These are phyloP conservation scores for Poeciliopsis paucimaculata DNA, from an alignment of 2,797 vertebrate genomes.

Conservation along the genomic window DNA sequence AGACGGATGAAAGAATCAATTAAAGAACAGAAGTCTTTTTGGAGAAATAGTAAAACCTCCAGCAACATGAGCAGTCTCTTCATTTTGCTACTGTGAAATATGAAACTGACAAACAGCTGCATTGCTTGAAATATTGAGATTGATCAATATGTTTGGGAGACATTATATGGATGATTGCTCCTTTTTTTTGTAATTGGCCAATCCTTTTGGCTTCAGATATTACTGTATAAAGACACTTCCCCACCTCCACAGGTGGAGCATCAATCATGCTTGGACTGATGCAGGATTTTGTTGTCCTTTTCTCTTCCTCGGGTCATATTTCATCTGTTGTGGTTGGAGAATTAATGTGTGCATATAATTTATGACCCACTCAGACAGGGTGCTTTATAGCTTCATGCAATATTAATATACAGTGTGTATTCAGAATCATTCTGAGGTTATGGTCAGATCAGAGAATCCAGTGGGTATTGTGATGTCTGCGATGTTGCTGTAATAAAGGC, in stretches of 20 bases:
- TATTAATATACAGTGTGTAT: conserved; percentile 60
- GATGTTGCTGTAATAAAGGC: conserved; percentile 48
- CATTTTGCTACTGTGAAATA: background rate
- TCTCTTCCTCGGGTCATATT: conserved; percentile 37
- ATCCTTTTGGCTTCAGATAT: conserved; percentile 4
- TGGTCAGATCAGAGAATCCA: conserved; percentile 34
- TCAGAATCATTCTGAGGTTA: conserved; percentile 33
- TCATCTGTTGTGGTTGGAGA: conserved; percentile 36
- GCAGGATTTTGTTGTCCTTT: conserved; percentile 26
- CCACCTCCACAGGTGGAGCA: background rate
- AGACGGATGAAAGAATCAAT: conserved; percentile 2
- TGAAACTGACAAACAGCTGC: background rate
- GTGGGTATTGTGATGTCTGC: conserved; percentile 12
- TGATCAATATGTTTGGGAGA: background rate
- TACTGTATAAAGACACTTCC: conserved; percentile 4
- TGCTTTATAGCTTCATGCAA: conserved; percentile 61
- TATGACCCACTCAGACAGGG: conserved; percentile 55
- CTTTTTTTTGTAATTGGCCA: background rate
- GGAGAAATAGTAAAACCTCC: background rate
- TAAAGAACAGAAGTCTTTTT: background rate
- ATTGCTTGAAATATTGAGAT: background rate
- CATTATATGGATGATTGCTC: background rate
- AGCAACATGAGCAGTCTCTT: background rate
- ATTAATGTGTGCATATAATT: conserved; percentile 53
- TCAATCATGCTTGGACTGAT: conserved; percentile 35